Evolutionary conservation across 1,140 invertebrate genomes (phyloP), one percentile per base, ranked within the genome.

Genomic region (Zaprionus tsacasi): DNA sequence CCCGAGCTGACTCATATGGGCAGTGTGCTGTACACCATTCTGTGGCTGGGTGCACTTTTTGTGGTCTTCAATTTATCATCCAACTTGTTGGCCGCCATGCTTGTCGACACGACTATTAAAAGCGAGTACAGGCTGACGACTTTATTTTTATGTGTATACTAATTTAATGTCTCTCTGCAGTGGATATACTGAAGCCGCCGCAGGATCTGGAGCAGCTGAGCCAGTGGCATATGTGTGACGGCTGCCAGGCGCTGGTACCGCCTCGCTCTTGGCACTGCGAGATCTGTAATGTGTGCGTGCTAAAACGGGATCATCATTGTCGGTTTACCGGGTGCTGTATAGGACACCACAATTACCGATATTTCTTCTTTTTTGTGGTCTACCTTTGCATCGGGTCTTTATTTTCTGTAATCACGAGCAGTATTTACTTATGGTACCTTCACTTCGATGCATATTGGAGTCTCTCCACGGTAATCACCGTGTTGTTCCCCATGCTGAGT

Each of bases 301-400:
- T 99, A 6, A 98, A 98, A 91, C 94, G 98, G 78, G 98, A 99
- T 92, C 98, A 99, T 93, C 98, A 99, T 91, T 99, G 98, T 91
- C 95, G 96, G 38, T 99, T 99, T 92, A 96, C 96, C 15, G 96
- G 96, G 12, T 97, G 96, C 88, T 99, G 98, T 93, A 94, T 99
- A 21, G 98, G 98, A 0, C 96, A 98, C 90, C 94, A 94, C 65
- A 99, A 99, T 93, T 96, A 97, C 81, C 94, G 98, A 82, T 99
- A 97, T 92, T 99, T 98, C 89, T 93, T 97, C 2, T 95, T 96
- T 82, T 97, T 98, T 87, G 93, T 98, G 21, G 91, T 97, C 7
- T 96, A 98, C 91, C 93, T 98, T 58, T 95, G 96, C 76, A 81
- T 97, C 15, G 95, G 95, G 1, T 95, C 96, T 58, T 58, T 94